Evolutionary conservation across 92 coral and sea anemone species (phyloP), one percentile per base, ranked within the genome.

Genomic region (Hydrozoanthus gracilis): DNA sequence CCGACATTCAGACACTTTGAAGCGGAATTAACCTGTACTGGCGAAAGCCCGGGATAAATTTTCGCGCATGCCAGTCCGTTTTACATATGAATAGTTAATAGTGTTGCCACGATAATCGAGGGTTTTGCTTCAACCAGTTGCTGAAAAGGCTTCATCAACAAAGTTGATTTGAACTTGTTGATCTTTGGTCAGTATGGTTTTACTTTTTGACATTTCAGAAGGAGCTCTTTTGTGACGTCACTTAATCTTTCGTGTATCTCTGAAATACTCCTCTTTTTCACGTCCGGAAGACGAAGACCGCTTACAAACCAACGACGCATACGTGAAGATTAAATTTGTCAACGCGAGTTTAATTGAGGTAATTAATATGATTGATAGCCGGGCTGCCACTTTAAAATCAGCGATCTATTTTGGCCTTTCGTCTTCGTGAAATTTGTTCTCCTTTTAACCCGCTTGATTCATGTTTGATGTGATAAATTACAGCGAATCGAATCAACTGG

Each of bases 311-410:
- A 64, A 49, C 85, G 39, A 27, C 39, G 39, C 39, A 44, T 60
- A 51, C 70, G 52, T 65, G 75, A 18, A 17, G 85, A 80, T 80
- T 51, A 46, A 18, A 65, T 12, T 64, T 80, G 62, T 80, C 73
- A 80, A 64, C 74, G 52, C 18, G 46, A 17, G 60, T 12, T 47
- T 12, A 51, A 80, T 64, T 15, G 62, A 68, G 49, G 45, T 17
- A 49, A 80, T 27, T 61, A 51, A 18, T 46, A 35, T 64, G 73
- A 65, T 46, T 48, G 85, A 80, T 65, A 80, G 73, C 46, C 47
- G 11, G 18, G 60, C 46, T 79, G 54, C 17, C 58, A 45, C 46
- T 45, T 45, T 11, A 61, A n/a, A 62, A 80, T 48, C 64, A 76
- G 39, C 39, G 39, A 76, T 20, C 6, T 51, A 66, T 35, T 16